Evolutionary conservation across 2,888 invertebrate species (phyloP).

Genomic region (Dryadula phaetusa): DNA sequence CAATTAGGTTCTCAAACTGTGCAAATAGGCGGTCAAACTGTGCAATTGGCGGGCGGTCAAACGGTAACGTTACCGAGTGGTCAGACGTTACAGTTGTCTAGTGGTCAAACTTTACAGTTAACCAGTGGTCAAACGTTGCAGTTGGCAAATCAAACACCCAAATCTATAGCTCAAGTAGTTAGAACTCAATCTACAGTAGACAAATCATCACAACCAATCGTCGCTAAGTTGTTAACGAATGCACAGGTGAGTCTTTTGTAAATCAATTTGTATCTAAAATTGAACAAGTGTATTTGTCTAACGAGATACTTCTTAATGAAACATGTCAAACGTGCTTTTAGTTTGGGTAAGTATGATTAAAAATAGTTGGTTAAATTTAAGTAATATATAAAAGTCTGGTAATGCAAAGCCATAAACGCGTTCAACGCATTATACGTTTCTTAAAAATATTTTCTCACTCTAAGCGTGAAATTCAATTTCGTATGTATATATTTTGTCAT

Average conservation of each 20-base stretch:
- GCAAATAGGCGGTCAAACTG: conserved; percentile 76
- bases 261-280: no score
- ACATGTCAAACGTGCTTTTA: no score
- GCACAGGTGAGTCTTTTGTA: conserved; percentile 79
- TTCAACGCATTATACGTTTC: no score
- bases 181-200: conserved; percentile 66
- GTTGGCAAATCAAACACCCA: conserved; percentile 66
- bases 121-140: conserved; percentile 64
- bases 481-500: no score
- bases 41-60: conserved; percentile 57
- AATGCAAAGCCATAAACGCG: no score
- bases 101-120: conserved; percentile 61
- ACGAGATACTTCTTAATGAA: no score
- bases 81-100: conserved; percentile 57
- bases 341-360: no score
- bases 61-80: conserved; percentile 59
- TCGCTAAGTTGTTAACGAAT: conserved; percentile 90
- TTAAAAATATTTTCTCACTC: no score
- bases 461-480: no score
- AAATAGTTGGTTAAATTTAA: no score
- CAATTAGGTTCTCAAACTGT: conserved; percentile 75
- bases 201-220: conserved; percentile 82
- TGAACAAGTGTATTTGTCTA: no score
- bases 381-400: no score
- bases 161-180: conserved; percentile 69